These are phyloP conservation scores for Sarotherodon lohbergeri DNA, from an alignment of 2,113 vertebrate genomes.

Conservation along the genomic window DNA sequence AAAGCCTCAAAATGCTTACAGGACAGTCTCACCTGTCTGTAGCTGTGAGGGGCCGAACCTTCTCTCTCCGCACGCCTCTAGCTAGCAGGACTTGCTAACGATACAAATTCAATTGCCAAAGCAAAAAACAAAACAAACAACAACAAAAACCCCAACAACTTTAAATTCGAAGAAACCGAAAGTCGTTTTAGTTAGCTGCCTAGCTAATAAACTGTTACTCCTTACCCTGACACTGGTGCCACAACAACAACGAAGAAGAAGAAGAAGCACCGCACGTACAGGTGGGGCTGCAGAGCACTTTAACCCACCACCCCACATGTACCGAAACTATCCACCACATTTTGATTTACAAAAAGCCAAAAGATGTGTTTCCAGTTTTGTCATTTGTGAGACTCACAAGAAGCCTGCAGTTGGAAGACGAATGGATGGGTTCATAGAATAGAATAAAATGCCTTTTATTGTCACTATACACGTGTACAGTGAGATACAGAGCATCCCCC, in stretches of 20 bases:
- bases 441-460: background rate
- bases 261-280: background rate
- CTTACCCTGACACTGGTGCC: background rate
- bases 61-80: background rate
- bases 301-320: background rate
- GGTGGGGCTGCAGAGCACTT: background rate
- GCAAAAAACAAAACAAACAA: background rate
- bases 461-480: background rate
- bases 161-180: background rate
- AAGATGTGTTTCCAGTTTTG: background rate
- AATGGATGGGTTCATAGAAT: fast-evolving
- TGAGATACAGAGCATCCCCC: background rate
- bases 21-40: too few relatives aligned
- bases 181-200: background rate
- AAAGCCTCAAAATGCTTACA: background rate
- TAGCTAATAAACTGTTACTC: background rate
- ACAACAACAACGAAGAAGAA: background rate
- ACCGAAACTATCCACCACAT: background rate
- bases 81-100: background rate
- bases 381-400: background rate
- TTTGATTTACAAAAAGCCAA: background rate
- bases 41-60: background rate
- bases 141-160: fast-evolving
- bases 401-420: background rate
- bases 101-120: background rate